Percentiles rank a stretch among this genome's conserved stretches.
Conservation (phyloP, 2,113 vertebrate genomes). For the Balaeniceps rex region DNA sequence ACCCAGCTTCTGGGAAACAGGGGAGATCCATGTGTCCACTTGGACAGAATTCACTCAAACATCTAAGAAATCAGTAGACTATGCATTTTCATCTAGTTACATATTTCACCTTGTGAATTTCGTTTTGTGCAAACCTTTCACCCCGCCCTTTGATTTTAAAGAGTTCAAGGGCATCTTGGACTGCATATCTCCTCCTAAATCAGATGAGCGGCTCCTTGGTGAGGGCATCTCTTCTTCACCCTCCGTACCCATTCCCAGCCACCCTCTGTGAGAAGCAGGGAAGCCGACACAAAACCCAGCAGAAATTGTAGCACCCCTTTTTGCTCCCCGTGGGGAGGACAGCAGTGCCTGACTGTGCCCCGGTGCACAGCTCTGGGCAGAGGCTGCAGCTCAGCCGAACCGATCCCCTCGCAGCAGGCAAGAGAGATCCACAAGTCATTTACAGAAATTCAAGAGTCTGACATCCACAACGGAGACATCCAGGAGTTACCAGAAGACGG, state of each 20-base stretch:
- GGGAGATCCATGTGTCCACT: neutral
- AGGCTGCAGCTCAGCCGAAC: neutral
- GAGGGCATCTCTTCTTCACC: neutral
- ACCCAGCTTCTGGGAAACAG: neutral
- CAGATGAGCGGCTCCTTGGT: neutral
- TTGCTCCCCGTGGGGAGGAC: accelerated
- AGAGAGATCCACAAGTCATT: neutral
- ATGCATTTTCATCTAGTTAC: neutral
- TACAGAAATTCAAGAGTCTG: neutral
- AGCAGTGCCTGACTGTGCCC: accelerated
- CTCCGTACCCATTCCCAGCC: neutral
- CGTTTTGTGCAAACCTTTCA: neutral
- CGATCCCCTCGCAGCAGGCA: neutral
- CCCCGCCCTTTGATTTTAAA: neutral
- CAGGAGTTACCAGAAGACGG: neutral
- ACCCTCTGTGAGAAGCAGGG: neutral
- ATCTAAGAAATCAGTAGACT: neutral
- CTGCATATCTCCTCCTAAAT: neutral
- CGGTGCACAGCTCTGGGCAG: neutral
- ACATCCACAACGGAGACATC: neutral
- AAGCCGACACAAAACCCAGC: neutral
- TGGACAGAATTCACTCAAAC: neutral
- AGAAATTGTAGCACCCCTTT: neutral
- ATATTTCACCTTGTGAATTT: neutral
- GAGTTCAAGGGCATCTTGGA: neutral